Conservation (phyloP, 2,888 invertebrate species). For the Camptogramma bilineatum region DNA sequence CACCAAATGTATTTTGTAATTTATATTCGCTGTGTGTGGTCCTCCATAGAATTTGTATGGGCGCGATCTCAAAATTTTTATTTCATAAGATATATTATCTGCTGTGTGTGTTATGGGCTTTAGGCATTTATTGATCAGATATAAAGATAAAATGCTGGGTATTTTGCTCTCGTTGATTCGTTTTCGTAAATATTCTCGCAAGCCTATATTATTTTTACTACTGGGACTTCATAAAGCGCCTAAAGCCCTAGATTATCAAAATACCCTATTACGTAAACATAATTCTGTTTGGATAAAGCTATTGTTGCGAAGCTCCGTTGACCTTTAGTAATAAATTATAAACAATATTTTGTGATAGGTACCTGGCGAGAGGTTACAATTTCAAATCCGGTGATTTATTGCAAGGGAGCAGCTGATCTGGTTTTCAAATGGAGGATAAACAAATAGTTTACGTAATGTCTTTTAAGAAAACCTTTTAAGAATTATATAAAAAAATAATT, state of each 20-base stretch:
- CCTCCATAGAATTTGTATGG: too few relatives aligned
- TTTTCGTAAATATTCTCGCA: neutral
- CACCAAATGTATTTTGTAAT: too few relatives aligned
- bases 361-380: conserved; percentile 54
- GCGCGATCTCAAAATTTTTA: too few relatives aligned
- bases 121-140: too few relatives aligned
- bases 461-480: neutral
- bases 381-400: conserved; percentile 66
- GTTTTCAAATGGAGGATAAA: conserved; percentile 48
- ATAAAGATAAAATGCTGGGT: neutral
- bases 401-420: conserved; percentile 51
- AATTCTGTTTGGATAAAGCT: conserved; percentile 16
- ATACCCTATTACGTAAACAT: conserved; percentile 13
- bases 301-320: conserved; percentile 17
- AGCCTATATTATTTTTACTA: neutral
- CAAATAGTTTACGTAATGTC: conserved; percentile 8
- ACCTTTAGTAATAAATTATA: conserved; percentile 31
- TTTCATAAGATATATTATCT: too few relatives aligned
- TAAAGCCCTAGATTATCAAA: conserved; percentile 5
- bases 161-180: neutral
- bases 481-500: neutral
- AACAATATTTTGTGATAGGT: conserved; percentile 28
- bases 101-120: too few relatives aligned
- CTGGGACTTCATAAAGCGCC: neutral
- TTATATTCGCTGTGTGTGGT: too few relatives aligned